Conservation (phyloP, 2,113 vertebrate genomes). For the Clarias macrocephalus region DNA sequence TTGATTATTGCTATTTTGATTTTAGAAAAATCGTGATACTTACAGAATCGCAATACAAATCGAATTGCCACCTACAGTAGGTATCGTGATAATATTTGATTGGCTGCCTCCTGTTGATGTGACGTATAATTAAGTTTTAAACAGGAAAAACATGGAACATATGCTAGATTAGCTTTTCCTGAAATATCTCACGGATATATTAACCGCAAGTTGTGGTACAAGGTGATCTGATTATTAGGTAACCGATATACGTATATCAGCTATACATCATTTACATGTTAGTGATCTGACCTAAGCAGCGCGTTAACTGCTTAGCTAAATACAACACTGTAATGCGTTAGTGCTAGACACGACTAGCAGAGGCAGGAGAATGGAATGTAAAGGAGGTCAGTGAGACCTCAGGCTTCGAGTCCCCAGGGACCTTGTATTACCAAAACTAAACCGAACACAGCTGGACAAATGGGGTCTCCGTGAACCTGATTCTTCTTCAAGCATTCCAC, state of each 20-base stretch:
- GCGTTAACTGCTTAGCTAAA: neutral
- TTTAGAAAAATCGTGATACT: no score
- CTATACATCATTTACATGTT: neutral
- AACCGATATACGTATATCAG: neutral
- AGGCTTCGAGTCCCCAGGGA: neutral
- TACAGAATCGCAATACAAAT: no score
- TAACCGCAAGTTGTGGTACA: neutral
- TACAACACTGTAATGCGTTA: neutral
- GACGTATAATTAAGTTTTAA: neutral
- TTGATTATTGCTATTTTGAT: no score
- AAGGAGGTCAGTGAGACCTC: neutral
- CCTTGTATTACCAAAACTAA: neutral
- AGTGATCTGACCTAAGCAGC: neutral
- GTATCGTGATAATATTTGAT: no score
- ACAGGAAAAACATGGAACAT: neutral
- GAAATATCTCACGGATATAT: neutral
- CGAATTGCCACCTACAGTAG: no score
- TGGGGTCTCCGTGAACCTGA: neutral
- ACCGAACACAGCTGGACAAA: neutral
- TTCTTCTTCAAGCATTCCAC: neutral
- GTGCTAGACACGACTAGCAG: neutral
- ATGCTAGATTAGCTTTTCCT: neutral
- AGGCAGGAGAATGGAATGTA: neutral
- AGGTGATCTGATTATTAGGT: neutral
- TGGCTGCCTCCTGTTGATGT: no score